Conservation (phyloP, 2,113 vertebrate genomes). For the Hypocryptadius cinnamomeus region DNA sequence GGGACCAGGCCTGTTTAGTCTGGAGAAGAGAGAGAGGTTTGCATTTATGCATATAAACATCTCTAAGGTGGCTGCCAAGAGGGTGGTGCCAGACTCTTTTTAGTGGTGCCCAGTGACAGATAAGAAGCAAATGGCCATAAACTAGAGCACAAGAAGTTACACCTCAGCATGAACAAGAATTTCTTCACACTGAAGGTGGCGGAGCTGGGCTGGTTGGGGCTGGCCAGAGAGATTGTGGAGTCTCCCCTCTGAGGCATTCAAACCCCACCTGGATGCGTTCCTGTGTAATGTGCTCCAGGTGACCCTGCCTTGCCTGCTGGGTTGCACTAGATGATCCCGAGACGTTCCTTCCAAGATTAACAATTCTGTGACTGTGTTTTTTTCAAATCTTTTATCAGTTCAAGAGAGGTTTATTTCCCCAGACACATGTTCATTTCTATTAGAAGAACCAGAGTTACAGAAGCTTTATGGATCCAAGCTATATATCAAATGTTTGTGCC, state of each 20-base stretch:
- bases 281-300: background rate
- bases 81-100: background rate
- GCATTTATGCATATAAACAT: background rate
- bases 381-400: background rate
- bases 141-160: background rate
- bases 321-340: background rate
- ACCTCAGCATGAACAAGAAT: background rate
- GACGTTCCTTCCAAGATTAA: background rate
- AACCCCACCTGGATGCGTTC: accelerated
- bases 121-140: background rate
- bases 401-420: background rate
- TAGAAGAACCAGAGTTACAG: background rate
- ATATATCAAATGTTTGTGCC: background rate
- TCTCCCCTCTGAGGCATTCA: background rate
- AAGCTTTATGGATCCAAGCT: background rate
- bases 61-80: accelerated
- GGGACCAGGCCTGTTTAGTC: background rate
- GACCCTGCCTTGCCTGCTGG: background rate
- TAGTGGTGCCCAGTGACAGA: background rate
- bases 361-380: background rate
- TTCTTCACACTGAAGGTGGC: background rate
- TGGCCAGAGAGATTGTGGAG: background rate
- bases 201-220: no score
- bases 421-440: background rate
- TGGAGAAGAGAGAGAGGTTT: background rate